A percentile compares a stretch with the other conserved stretches of the same genome.
Conservation (phyloP, 1,140 invertebrate genomes). For the Pogonomyrmex californicus region DNA sequence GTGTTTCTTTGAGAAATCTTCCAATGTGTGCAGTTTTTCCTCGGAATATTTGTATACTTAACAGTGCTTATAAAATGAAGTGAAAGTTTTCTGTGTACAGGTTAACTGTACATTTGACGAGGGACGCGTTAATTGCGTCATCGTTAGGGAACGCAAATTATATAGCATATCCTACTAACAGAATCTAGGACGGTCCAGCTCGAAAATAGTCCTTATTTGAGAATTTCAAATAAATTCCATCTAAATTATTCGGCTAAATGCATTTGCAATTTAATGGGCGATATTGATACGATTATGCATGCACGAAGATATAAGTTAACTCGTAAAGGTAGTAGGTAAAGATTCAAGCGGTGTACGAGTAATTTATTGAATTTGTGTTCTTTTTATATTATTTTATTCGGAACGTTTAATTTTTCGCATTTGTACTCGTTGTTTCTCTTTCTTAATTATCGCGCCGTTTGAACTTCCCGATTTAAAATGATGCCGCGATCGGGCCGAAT, state of each 20-base stretch:
- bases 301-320: not conserved
- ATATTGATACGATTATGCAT: constrained; percentile 1
- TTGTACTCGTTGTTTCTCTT: not conserved
- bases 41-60: constrained; percentile 15
- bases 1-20: not conserved
- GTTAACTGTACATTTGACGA: not conserved
- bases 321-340: not conserved
- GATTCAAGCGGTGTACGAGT: not conserved
- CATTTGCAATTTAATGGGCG: constrained; percentile 2
- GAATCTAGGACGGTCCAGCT: not conserved
- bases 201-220: not conserved
- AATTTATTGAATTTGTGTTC: not conserved
- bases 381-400: not conserved
- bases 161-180: not conserved
- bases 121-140: constrained; percentile 31
- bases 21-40: not conserved
- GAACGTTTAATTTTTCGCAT: not conserved
- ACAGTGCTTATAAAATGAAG: not conserved
- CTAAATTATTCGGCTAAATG: not conserved
- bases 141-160: not conserved
- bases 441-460: not conserved
- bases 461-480: not conserved
- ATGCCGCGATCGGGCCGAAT: not conserved
- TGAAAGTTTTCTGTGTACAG: not conserved
- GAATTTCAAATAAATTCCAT: constrained; percentile 36